These are phyloP conservation scores for Tuta absoluta DNA, from an alignment of 2,888 invertebrate genomes.

Conservation along the genomic window DNA sequence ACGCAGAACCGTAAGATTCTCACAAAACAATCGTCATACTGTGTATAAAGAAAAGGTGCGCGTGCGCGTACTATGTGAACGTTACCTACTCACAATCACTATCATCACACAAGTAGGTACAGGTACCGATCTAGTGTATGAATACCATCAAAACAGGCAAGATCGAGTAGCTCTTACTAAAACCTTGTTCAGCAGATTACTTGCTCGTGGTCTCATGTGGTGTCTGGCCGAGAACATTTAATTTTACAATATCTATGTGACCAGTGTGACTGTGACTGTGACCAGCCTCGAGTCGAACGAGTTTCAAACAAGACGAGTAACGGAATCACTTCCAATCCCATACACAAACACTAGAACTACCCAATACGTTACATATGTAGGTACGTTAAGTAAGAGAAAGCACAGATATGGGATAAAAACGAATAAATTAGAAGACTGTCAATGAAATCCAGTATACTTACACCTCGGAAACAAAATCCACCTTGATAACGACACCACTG, in stretches of 20 bases:
- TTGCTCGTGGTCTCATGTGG: neutral
- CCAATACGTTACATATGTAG: neutral
- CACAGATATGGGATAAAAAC: neutral
- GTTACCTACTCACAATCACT: too few relatives aligned
- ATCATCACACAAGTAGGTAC: too few relatives aligned
- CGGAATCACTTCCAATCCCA: slow-evolving; percentile 60
- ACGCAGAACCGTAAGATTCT: too few relatives aligned
- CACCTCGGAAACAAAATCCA: slow-evolving; percentile 4
- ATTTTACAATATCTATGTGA: neutral
- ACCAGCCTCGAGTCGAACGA: slow-evolving; percentile 48
- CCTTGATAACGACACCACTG: slow-evolving; percentile 30
- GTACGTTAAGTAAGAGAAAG: slow-evolving; percentile 15
- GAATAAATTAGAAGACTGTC: slow-evolving; percentile 12
- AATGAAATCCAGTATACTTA: slow-evolving; percentile 16
- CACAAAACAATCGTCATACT: too few relatives aligned
- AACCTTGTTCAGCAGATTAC: neutral
- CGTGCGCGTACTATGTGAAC: too few relatives aligned
- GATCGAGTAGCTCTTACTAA: neutral
- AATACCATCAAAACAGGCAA: too few relatives aligned
- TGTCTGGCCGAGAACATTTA: slow-evolving; percentile 1
- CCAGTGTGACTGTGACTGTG: neutral
- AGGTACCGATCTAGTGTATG: too few relatives aligned
- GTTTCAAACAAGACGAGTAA: slow-evolving; percentile 70
- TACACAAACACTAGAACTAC: slow-evolving; percentile 21
- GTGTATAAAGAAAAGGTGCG: too few relatives aligned